Evolutionary conservation across 2,113 vertebrate genomes (phyloP), one percentile per base, ranked within the genome.

Genomic region (Thermophis baileyi): DNA sequence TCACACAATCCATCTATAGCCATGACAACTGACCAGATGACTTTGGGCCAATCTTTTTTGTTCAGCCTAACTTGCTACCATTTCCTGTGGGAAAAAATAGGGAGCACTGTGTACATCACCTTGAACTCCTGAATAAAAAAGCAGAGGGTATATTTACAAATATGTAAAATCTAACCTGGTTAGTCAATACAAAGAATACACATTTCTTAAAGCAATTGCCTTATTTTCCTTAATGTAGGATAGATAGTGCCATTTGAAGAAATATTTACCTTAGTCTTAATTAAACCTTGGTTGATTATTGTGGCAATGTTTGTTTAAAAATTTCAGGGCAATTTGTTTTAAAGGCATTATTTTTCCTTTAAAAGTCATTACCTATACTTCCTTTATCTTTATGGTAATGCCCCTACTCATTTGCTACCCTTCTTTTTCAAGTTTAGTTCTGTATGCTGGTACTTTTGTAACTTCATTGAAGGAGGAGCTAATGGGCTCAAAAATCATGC

Each of bases 341-440:
- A 94, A 92, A 91, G 30, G 91, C 12, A 60, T 53, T 14, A 55
- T 53, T 94, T 93, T 7, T 55, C 7, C 87, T 95, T 95, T 89
- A 91, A 94, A 96, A 97, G 94, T 50, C 91, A 60, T 94, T 85
- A 95, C 88, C 92, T 91, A 57, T 93, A 87, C 57, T 53, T 91
- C 87, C 92, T 92, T 91, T 44, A 94, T 2, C 54, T n/a, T 50
- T 4, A 25, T 92, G 93, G 95, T 95, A 92, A 89, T 57, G 60
- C 60, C 93, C 90, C 96, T 0, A 4, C 95, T 95, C 91, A 1
- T 89, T 96, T 95, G 94, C 94, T 90, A 40, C 1, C 63, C 89
- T 95, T 3, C 74, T 54, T 95, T 74, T 95, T 93, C 94, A 94
- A 93, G 87, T 94, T 35, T 0, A 0, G 25, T 4, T 74, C 50